A percentile compares a stretch with the other conserved stretches of the same genome.
Evolutionary conservation across 2,797 vertebrate species (phyloP).

Genomic region (Gambusia yucatana): DNA sequence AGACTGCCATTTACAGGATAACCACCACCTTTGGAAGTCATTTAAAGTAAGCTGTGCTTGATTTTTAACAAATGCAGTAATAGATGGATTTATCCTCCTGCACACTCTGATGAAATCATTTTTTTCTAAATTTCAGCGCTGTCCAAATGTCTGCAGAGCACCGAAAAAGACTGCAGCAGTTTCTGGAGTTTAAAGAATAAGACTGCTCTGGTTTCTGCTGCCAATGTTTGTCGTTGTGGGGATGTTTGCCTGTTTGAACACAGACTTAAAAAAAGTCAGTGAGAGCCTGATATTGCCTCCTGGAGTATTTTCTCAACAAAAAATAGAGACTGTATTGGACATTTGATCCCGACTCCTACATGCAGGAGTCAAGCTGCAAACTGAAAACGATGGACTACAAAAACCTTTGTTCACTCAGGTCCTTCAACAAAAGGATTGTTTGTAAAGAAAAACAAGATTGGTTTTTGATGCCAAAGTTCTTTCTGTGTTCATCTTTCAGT

Average conservation of each 20-base stretch:
- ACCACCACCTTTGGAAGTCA: constrained; percentile 93
- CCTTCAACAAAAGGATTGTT: constrained; percentile 1
- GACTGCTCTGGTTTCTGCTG: constrained; percentile 8
- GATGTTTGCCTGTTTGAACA: constrained; percentile 1
- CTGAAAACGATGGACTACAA: background rate
- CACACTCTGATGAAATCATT: background rate
- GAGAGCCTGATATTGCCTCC: constrained; percentile 47
- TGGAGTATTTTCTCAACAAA: constrained; percentile 57
- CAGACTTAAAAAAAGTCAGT: constrained; percentile 19
- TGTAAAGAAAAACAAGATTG: background rate
- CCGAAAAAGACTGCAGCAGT: constrained; percentile 94
- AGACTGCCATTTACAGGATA: constrained; percentile 95
- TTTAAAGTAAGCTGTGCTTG: constrained; percentile 84
- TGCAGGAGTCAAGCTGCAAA: constrained; percentile 10
- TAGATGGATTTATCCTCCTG: background rate
- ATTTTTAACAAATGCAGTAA: background rate
- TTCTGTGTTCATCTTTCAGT: constrained; percentile 17
- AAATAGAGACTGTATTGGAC: constrained; percentile 30
- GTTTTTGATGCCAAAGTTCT: constrained; percentile 18
- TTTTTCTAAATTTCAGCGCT: constrained; percentile 78
- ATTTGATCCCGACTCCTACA: constrained; percentile 23
- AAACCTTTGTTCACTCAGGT: background rate
- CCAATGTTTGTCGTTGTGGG: constrained; percentile 30
- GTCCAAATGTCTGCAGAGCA: constrained; percentile 93
- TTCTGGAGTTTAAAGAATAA: constrained; percentile 96